Base-by-base conservation (phyloP, 53 echinoderm and acorn worm species). In the Arbacia lixula region DNA sequence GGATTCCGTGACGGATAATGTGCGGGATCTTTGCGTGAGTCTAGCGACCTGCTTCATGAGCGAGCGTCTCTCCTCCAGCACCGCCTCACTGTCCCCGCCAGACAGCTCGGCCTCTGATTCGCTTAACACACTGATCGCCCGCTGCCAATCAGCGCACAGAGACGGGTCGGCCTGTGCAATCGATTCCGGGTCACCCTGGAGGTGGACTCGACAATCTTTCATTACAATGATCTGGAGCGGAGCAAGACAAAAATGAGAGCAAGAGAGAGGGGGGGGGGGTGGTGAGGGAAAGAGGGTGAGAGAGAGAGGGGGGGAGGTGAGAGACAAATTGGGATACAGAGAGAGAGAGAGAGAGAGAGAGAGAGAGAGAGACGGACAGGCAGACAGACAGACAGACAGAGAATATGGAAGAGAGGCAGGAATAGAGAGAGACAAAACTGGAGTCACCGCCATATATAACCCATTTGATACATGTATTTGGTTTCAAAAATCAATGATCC, bases 91-190 rank as follows among this genome's bases (percentile, higher is more conserved):
- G 20, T 65, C 83, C 19, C 19, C 65, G 30, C 83, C 83, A 8
- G 63, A 62, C 16, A 65, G 42, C 66, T 83, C 83, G 62, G 35
- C 36, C 64, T 49, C 66, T 50, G 66, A 65, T 43, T 80, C 66
- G n/a, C 43, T 65, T 5, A 65, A 22, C 24, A 49, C 66, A 8
- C 43, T 6, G 1, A 83, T 25, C 6, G 63, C 83, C 36, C 57
- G 34, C 77, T 76, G 56, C 77, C 77, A 76, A 57, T 76, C 77
- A 57, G 77, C 55, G 35, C 77, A 76, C 26, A 76, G 77, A 32
- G 77, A 76, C 2, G 83, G 83, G 52, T 64, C 66, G 30, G 66
- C 46, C 54, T 83, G 38, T 12, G 83, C 83, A n/a, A 83, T 64
- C 42, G 54, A 55, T 36, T 56, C 57, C 38, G 77, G 38, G 77